These are phyloP conservation scores for Alentia gelatinosa DNA, from an alignment of 2,888 invertebrate species.

Conservation along the genomic window DNA sequence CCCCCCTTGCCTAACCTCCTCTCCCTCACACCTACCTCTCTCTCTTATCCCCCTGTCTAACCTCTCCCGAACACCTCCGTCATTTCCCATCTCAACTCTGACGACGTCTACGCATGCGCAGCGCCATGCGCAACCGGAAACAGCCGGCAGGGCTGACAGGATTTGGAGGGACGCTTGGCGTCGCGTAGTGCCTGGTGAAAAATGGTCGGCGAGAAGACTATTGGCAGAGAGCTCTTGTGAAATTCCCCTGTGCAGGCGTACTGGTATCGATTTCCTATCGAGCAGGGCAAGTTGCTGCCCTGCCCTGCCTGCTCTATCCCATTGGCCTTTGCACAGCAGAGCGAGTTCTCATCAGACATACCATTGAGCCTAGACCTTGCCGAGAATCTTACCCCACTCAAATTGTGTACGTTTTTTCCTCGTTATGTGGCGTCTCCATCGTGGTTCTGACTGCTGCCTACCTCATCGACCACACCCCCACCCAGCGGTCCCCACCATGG, in stretches of 20 bases:
- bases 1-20: too few relatives aligned
- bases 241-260: neutral
- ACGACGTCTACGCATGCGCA: too few relatives aligned
- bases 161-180: too few relatives aligned
- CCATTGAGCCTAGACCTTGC: neutral
- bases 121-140: too few relatives aligned
- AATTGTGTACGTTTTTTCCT: neutral
- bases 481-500: too few relatives aligned
- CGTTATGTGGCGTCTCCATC: neutral
- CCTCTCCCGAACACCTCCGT: too few relatives aligned
- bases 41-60: too few relatives aligned
- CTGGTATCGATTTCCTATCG: neutral
- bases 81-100: too few relatives aligned
- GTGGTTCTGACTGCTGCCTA: neutral
- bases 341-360: neutral
- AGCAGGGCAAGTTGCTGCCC: neutral
- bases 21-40: too few relatives aligned
- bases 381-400: neutral
- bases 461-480: neutral
- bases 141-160: too few relatives aligned
- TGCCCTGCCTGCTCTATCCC: neutral
- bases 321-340: slow-evolving; percentile 16
- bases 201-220: neutral
- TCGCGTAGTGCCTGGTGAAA: too few relatives aligned
- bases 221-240: neutral